phyloP scores from a whole-genome alignment of 2,797 vertebrate species.

The Salarias fasciatus region DNA sequence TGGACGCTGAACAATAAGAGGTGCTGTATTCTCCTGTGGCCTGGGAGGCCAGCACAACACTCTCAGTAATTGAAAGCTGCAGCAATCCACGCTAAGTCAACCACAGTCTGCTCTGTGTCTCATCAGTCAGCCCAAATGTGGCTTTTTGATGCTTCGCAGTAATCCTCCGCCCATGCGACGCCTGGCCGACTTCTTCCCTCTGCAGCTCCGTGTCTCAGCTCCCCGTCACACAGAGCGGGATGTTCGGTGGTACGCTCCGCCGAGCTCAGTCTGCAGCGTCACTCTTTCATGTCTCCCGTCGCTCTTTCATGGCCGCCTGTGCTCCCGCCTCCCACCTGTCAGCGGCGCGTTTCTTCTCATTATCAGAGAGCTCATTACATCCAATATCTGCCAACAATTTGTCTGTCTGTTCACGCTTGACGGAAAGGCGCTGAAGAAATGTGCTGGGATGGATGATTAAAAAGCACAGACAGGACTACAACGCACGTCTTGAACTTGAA shows the following conservation, averaged over 20 bases:
- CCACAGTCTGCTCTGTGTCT: conserved; percentile 16
- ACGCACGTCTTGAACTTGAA: too few species aligned
- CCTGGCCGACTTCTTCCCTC: conserved; percentile 16
- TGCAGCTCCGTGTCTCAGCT: conserved; percentile 3
- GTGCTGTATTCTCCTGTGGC: conserved; percentile 12
- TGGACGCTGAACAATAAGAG: conserved; percentile 23
- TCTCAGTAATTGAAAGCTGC: conserved; percentile 31
- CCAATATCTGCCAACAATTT: conserved; percentile 8
- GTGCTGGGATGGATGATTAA: too few species aligned
- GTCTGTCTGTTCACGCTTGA: background rate
- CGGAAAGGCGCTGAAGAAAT: conserved; percentile 1
- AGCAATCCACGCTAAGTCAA: conserved; percentile 25
- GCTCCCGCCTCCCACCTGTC: conserved; percentile 10
- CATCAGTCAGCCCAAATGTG: conserved; percentile 21
- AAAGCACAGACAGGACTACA: too few species aligned
- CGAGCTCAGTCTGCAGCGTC: conserved; percentile 21
- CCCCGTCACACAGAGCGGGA: conserved; percentile 11
- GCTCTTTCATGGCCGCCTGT: conserved; percentile 13
- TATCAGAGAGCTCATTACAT: conserved; percentile 10
- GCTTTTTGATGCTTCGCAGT: conserved; percentile 20
- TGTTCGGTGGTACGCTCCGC: conserved; percentile 12
- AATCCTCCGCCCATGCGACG: background rate
- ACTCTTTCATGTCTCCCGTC: background rate
- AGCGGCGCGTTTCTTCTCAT: conserved; percentile 19
- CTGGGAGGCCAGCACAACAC: conserved; percentile 18